Evolutionary conservation across 2,113 vertebrate genomes (phyloP).

Genomic region (Reinhardtius hippoglossoides): DNA sequence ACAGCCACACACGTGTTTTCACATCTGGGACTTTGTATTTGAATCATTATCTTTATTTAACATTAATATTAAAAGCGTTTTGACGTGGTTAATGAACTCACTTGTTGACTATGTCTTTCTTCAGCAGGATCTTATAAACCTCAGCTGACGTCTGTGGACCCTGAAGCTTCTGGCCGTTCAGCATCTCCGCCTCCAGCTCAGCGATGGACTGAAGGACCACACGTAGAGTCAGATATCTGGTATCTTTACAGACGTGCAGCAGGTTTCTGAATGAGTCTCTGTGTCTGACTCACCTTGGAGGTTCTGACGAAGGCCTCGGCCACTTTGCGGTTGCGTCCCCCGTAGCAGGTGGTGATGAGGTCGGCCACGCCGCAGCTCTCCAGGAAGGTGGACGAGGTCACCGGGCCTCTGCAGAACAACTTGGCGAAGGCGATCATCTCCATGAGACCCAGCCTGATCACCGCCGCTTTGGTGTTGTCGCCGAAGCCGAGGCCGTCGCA

Average conservation of each 20-base stretch:
- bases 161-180: conserved; percentile 93
- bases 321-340: conserved; percentile 88
- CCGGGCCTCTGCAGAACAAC: conserved; percentile 84
- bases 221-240: too few species aligned
- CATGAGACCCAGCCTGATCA: conserved; percentile 91
- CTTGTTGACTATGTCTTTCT: conserved; percentile 71
- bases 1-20: too few species aligned
- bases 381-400: conserved; percentile 85
- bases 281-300: conserved; percentile 81
- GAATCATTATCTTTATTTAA: too few species aligned
- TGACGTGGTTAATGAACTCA: conserved; percentile 50
- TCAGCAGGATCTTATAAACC: conserved; percentile 77
- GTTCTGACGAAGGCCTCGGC: conserved; percentile 87
- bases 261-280: background rate
- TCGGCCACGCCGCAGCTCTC: conserved; percentile 91
- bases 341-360: conserved; percentile 91
- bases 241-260: too few species aligned
- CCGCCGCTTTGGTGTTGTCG: conserved; percentile 90
- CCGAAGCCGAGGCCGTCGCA: conserved; percentile 87
- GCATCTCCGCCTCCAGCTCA: conserved; percentile 89
- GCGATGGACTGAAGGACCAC: conserved; percentile 80
- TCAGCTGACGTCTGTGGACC: conserved; percentile 86
- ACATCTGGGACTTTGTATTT: too few species aligned
- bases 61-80: background rate
- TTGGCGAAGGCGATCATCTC: conserved; percentile 90